Base-by-base conservation (phyloP, 1,140 invertebrate genomes). In the Caerostris darwini region DNA sequence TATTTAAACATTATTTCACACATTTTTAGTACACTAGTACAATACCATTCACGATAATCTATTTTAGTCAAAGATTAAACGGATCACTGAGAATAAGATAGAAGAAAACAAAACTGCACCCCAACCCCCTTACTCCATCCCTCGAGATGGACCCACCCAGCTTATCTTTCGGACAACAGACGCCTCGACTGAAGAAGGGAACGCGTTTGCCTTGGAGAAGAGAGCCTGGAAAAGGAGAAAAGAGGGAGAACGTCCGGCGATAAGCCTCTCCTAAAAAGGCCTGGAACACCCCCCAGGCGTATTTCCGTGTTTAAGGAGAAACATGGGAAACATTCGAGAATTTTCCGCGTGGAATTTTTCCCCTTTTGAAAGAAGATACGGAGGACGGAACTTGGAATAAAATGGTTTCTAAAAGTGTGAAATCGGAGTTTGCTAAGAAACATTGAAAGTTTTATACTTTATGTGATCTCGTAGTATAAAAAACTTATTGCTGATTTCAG, bases 111-210 rank as follows among this genome's bases (percentile, higher is more conserved):
- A 64, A 3, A 14, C 2, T 10, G 5, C 17, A 7, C 34, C 53
- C 19, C 71, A 14, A 8, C 10, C 56, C 10, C 17, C n/a, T 34
- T 7, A 34, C 34, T 34, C 6, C 56, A 8, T 56, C 82, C 82
- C 82, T 14, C 5, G 82, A 58, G 82, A 85, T 56, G 57, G 57
- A 77, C 14, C 77, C 50, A 54, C 77, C 34, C 54, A 14, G 50
- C 82, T 85, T 85, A 85, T 85, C 82, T 85, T 54, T 58, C 17
- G 82, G 82, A 85, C 82, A 85, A 19, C 82, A 85, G 82, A n/a
- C 17, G 82, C 54, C 56, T 50, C 50, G 12, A 1, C 17, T 0
- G 54, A 83, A 53, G 17, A 53, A 34, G 34, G 34, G 2, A 34
- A 34, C 34, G 34, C 34, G 34, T 34, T 34, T 34, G 34, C 2